Evolutionary conservation across 2,113 vertebrate genomes (phyloP).

Genomic region (Salvelinus fontinalis): DNA sequence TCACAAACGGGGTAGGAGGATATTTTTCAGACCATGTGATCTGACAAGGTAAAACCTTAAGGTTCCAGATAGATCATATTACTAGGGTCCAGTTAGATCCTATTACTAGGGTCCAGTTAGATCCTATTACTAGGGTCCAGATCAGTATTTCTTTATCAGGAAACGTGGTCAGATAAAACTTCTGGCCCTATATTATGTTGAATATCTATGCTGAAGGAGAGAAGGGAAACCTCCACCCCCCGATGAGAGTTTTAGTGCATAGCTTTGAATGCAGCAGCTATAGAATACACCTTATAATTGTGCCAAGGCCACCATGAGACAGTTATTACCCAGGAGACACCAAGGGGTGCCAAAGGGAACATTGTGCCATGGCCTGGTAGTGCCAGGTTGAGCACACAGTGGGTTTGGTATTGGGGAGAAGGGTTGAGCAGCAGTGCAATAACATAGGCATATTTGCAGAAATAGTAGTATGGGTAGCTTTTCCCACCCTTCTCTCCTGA

Average conservation of each 20-base stretch:
- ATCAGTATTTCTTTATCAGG: conserved; percentile 15
- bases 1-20: too few relatives aligned
- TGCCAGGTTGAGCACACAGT: neutral
- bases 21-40: too few relatives aligned
- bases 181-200: conserved; percentile 29
- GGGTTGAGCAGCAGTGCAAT: neutral
- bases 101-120: too few relatives aligned
- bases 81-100: neutral
- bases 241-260: conserved; percentile 56
- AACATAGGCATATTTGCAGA: neutral
- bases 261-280: conserved; percentile 57
- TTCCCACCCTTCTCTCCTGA: too few relatives aligned
- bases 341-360: conserved; percentile 22
- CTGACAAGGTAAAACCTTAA: too few relatives aligned
- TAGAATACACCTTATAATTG: neutral
- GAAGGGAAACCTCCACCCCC: neutral
- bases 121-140: too few relatives aligned
- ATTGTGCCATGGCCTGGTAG: neutral
- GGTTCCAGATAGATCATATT: neutral
- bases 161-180: too few relatives aligned
- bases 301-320: conserved; percentile 1
- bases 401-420: neutral
- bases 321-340: neutral
- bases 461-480: too few relatives aligned
- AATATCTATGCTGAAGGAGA: conserved; percentile 29